phyloP scores from a whole-genome alignment of 2,113 vertebrate species.

The Mus pahari region DNA sequence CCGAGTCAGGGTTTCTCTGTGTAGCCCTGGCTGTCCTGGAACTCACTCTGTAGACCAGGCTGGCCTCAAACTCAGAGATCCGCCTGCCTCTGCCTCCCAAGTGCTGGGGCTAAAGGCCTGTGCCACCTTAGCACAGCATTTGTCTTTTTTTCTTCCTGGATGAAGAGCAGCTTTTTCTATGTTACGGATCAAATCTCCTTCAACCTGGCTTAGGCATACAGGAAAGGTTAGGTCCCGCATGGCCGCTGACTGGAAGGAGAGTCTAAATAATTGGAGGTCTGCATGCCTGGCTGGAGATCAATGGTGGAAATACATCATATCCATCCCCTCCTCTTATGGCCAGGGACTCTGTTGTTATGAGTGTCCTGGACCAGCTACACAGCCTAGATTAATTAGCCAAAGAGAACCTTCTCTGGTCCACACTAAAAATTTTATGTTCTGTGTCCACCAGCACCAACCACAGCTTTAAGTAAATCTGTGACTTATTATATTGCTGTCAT shows the following conservation, averaged over 20 bases:
- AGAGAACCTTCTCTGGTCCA: background rate
- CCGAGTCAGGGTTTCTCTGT: background rate
- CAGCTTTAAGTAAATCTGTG: constrained; percentile 60
- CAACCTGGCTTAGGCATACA: background rate
- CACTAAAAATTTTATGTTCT: constrained; percentile 49
- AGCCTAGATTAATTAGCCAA: constrained; percentile 5
- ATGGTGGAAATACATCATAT: background rate
- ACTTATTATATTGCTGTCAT: constrained; percentile 34
- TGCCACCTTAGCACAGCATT: background rate
- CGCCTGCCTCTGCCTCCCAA: background rate
- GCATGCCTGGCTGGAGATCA: background rate
- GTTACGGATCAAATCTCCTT: background rate
- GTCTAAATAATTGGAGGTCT: background rate
- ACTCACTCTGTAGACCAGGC: background rate
- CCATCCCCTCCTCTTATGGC: background rate
- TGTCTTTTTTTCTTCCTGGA: background rate
- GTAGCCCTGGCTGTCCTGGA: background rate
- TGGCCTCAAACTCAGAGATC: background rate
- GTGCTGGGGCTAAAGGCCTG: background rate
- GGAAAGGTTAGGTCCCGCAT: background rate
- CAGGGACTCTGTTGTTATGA: background rate
- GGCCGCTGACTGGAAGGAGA: background rate
- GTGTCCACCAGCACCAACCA: background rate
- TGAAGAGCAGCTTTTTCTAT: background rate
- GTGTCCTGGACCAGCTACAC: background rate